Base-by-base conservation (phyloP, 2,113 vertebrate species). In the Argyrosomus japonicus region DNA sequence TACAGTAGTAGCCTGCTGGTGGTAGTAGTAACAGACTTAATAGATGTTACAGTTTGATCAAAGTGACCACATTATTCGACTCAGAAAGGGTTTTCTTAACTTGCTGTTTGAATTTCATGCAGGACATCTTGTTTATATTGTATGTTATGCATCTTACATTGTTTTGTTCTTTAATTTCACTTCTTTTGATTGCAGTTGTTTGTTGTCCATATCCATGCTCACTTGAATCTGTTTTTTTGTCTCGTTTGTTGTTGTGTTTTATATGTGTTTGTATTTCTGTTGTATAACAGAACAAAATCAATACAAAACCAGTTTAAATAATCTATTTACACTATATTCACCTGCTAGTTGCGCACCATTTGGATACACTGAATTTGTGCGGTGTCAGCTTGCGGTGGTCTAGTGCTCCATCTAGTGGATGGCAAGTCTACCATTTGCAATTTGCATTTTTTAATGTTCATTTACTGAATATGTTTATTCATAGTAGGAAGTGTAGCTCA, bases 341-440 rank as follows among this genome's bases (percentile, higher is more conserved):
- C 13, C 25, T 32, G 2, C 15, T 25, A 43, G 62, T 17, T 53
- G 63, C 27, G 1, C 32, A 27, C 21, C 5, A 18, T 15, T 21
- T 5, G 4, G 17, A 2, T 14, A 23, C 1, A 6, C 0, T 50
- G 23, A 2, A 11, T 43, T 10, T 8, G 51, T 53, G 23, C 0
- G 3, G 58, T 56, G 36, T 62, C 50, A 54, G 56, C 18, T 57
- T 78, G 23, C 12, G 53, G 50, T 56, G 81, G 81, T 82, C 56
- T 65, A 32, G 36, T 53, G 75, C 78, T 3, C 84, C 79, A 83
- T 51, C 88, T 90, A 78, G 56, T 74, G 88, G 86, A 74, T 40
- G 5, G 29, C 13, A 43, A 7, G 15, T 5, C 7, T 12, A 3
- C 40, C 36, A 48, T 47, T 27, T 18, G 13, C 21, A 17, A 9